Evolutionary conservation across 2,888 invertebrate species (phyloP).

Genomic region (Tricholauxania praeusta): DNA sequence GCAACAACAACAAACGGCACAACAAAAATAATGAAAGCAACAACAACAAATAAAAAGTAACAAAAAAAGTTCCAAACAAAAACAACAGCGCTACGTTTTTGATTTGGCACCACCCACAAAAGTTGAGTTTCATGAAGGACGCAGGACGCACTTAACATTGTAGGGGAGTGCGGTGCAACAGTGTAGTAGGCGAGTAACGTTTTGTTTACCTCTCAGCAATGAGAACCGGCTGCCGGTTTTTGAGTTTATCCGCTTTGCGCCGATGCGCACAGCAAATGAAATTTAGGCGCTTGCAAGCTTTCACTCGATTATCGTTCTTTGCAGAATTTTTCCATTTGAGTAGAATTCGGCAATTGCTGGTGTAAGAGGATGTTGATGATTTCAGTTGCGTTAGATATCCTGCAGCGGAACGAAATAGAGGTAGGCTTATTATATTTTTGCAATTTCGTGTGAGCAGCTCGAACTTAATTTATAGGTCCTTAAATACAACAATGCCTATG

Average conservation of each 20-base stretch:
- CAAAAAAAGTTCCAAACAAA: slow-evolving; percentile 11
- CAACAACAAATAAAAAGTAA: slow-evolving; percentile 28
- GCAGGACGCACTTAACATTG: background rate
- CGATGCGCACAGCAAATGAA: slow-evolving; percentile 3
- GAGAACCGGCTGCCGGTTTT: slow-evolving; percentile 25
- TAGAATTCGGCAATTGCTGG: background rate
- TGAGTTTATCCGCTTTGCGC: slow-evolving; percentile 20
- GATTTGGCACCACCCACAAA: slow-evolving; percentile 48
- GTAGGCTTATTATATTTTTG: too few relatives aligned
- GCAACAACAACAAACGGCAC: background rate
- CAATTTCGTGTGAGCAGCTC: too few relatives aligned
- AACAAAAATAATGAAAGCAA: slow-evolving; percentile 18
- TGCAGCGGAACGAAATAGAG: too few relatives aligned
- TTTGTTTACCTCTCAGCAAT: slow-evolving; percentile 23
- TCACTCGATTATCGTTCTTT: slow-evolving; percentile 30
- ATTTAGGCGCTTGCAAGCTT: slow-evolving; percentile 25
- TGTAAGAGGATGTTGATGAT: background rate
- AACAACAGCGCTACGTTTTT: slow-evolving; percentile 25
- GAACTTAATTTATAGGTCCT: too few relatives aligned
- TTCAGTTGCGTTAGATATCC: background rate
- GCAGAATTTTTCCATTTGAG: slow-evolving; percentile 20
- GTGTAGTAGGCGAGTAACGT: background rate
- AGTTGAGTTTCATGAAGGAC: slow-evolving; percentile 32
- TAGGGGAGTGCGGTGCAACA: background rate
- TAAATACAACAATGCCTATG: too few relatives aligned